Evolutionary conservation across 2,888 invertebrate genomes (phyloP), one percentile per base, ranked within the genome.

Genomic region (Axea sp.): DNA sequence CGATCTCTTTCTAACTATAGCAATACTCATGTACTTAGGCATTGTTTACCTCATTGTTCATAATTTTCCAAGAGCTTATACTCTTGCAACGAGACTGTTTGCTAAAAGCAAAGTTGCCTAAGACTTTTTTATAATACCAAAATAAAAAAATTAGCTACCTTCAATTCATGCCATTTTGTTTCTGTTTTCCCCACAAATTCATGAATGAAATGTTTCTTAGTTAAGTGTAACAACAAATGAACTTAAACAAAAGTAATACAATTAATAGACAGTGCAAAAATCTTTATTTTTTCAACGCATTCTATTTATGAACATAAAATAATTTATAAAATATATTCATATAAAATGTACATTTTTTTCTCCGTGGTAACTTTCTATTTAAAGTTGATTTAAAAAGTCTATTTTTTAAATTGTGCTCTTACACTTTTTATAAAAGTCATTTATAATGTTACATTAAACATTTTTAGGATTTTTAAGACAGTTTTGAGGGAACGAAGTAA

Each of bases 1-100:
- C 89, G 99, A 99, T 90, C 92, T 99, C 80, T 93, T 99, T 80
- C 90, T 99, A 7, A 97, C 98, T 0, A 88, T 95, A 68, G 93
- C 92, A 26, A 98, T 99, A 82, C 90, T 93, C 24, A 90, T 92
- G 14, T 99, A 99, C 88, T 90, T 99, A 55, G 91, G 92, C n/a
- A 83, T 92, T 2, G 91, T 98, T n/a, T 98, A 96, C 88, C 90
- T 95, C 80, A 89, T 93, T 6, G 92, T 97, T 67, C 92, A 93
- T 76, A 88, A 92, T 77, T 94, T 94, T 84, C 92, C 94, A 5
- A 82, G 88, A 2, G 88, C 93, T 72, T 94, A 94, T 86, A 89
- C 89, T 1, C 88, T 92, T 47, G 91, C 92, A 75, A 84, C 82
- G 3, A 83, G 78, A 67, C 76, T 87, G 55, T 77, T 77, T 7